Base-by-base conservation (phyloP, 2,797 vertebrate species). In the Dromococcyx pavoninus region DNA sequence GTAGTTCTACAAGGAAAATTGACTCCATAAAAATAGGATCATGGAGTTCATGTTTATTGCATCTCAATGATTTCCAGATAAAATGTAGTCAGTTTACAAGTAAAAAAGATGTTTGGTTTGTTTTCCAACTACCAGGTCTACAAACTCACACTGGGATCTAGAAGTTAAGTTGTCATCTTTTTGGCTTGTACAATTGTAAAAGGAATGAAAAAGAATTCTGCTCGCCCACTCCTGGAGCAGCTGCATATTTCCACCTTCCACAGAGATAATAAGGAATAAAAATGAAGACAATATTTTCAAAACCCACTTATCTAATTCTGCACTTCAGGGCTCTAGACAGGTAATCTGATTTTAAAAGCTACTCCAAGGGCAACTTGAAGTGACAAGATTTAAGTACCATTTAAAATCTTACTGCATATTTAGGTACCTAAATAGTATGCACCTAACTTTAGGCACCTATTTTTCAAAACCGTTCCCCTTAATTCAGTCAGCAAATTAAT, bases 401-500 rank as follows among this genome's bases (percentile, higher is more conserved):
- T 94, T 88, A 51, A 94, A 93, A 90, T 56, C 53, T 82, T 81
- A 64, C 77, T 83, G 91, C 53, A 33, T 95, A 93, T 94, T 93
- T 94, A 88, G 83, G 77, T 79, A 90, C 70, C 71, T 91, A 94
- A 95, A 93, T 61, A 94, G 53, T 80, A 90, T 18, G 22, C 50
- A 81, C 80, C 93, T 95, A 95, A 97, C 77, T 94, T 96, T 94
- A 96, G 94, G 71, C 53, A 94, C 14, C 41, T 41, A 74, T 89
- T 95, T 97, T 92, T 94, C 78, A 93, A 86, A 96, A 77, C 53
- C 10, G 23, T 77, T 95, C 65, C 84, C 72, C 57, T 88, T 95
- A 92, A 97, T 96, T 95, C 95, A 96, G 88, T 89, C 94, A 94
- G 86, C 75, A 95, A 94, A 91, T 97, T 97, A 95, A 97, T 96